Conservation (phyloP, 2,888 invertebrate genomes). For the Chrysomela aeneicollis region DNA sequence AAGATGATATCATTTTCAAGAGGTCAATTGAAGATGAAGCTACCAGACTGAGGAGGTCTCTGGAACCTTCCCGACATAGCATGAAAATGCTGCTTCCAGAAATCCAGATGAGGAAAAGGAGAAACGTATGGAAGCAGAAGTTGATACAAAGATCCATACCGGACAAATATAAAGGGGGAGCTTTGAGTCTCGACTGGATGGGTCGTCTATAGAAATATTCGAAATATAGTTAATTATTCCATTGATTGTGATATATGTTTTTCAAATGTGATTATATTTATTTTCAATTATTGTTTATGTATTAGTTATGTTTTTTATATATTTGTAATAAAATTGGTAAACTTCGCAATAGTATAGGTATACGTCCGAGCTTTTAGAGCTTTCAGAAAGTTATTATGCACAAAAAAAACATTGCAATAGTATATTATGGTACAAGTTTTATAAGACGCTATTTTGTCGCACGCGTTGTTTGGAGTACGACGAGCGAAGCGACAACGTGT, state of each 20-base stretch:
- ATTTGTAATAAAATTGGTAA: neutral
- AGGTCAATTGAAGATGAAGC: constrained; percentile 15
- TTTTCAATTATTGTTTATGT: neutral
- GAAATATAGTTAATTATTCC: neutral
- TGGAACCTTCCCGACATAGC: neutral
- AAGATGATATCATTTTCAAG: constrained; percentile 21
- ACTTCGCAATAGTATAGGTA: too few species aligned
- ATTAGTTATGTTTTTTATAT: constrained; percentile 6
- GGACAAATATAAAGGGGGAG: constrained; percentile 17
- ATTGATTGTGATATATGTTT: neutral
- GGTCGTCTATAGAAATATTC: constrained; percentile 13
- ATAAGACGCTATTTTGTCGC: too few species aligned
- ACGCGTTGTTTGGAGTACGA: too few species aligned
- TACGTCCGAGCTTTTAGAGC: too few species aligned
- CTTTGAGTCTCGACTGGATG: constrained; percentile 20
- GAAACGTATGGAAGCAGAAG: constrained; percentile 14
- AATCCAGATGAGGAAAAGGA: constrained; percentile 13
- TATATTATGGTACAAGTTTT: too few species aligned
- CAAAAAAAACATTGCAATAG: too few species aligned
- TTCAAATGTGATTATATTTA: constrained; percentile 10
- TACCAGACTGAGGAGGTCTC: neutral
- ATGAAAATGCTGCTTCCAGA: constrained; percentile 3
- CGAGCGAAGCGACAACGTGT: too few species aligned
- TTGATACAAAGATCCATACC: constrained; percentile 7
- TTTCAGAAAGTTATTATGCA: too few species aligned